Evolutionary conservation across 1,140 invertebrate species (phyloP).

Genomic region (Bombus confusus): DNA sequence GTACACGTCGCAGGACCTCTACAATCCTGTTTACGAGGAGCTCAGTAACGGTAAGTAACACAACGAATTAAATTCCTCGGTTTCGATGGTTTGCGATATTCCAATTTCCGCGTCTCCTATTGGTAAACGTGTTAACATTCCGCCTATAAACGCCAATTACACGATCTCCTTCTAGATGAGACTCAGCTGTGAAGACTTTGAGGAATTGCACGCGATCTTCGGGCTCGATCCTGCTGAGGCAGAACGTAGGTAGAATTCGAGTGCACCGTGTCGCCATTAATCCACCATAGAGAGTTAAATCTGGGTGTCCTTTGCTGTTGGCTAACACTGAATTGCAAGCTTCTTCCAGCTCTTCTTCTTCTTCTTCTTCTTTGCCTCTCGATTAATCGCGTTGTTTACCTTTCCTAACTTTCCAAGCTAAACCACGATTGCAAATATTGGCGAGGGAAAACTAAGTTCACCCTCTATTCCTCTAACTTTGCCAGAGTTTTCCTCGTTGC

Average conservation of each 20-base stretch:
- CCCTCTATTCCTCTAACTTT: not conserved
- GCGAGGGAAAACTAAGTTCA: not conserved
- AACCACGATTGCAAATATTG: slow-evolving; percentile 32
- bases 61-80: not conserved
- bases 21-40: slow-evolving; percentile 88
- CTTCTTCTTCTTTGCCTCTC: not conserved
- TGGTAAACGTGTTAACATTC: not conserved
- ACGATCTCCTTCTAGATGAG: slow-evolving; percentile 71
- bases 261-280: slow-evolving; percentile 62
- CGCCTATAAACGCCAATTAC: slow-evolving; percentile 39
- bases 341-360: not conserved
- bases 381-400: slow-evolving; percentile 16
- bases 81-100: not conserved
- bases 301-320: slow-evolving; percentile 24
- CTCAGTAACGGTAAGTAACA: slow-evolving; percentile 83
- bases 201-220: slow-evolving; percentile 32
- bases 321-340: slow-evolving; percentile 30
- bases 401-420: not conserved
- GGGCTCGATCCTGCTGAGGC: slow-evolving; percentile 31
- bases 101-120: not conserved
- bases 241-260: slow-evolving; percentile 64
- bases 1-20: slow-evolving; percentile 86
- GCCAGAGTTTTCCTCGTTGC: not conserved
- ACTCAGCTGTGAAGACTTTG: slow-evolving; percentile 63
- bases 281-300: slow-evolving; percentile 7